These are phyloP conservation scores for Caenorhabditis sp. DNA, from an alignment of 2,888 invertebrate genomes.

Conservation along the genomic window DNA sequence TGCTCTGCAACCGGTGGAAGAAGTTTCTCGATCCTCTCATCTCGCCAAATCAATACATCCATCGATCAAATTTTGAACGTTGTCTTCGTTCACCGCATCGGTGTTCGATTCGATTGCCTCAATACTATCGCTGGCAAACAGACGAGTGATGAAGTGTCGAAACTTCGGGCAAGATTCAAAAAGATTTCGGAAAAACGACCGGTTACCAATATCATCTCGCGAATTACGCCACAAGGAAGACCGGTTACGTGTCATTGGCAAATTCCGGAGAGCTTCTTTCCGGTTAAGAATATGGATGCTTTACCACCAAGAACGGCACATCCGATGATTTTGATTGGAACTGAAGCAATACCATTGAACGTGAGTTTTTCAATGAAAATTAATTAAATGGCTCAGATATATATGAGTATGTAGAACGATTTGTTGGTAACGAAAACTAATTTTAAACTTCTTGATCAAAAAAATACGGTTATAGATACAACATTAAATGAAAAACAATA, in stretches of 20 bases:
- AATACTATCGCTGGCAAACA: conserved; percentile 16
- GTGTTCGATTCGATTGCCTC: conserved; percentile 41
- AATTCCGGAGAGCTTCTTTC: conserved; percentile 97
- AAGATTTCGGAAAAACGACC: conserved; percentile 24
- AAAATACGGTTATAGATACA: no score
- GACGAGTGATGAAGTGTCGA: conserved; percentile 11
- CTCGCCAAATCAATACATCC: conserved; percentile 32
- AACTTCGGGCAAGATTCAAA: conserved; percentile 13
- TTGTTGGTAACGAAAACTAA: no score
- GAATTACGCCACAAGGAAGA: conserved; percentile 35
- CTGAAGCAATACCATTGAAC: conserved; percentile 24
- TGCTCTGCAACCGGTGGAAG: conserved; percentile 90
- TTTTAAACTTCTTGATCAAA: no score
- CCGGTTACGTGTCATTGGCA: conserved; percentile 88
- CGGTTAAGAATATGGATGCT: conserved; percentile 77
- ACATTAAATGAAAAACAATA: no score
- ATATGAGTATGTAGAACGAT: no score
- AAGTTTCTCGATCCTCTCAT: conserved; percentile 34
- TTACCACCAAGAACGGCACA: conserved; percentile 62
- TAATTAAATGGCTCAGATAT: no score
- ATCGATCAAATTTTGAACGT: conserved; percentile 29
- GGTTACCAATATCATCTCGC: conserved; percentile 30
- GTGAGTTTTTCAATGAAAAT: no score
- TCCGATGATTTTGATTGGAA: conserved; percentile 54
- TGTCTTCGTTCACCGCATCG: conserved; percentile 21